Evolutionary conservation across 2,888 invertebrate genomes (phyloP), one percentile per base, ranked within the genome.

Genomic region (Serrognathus titanus): DNA sequence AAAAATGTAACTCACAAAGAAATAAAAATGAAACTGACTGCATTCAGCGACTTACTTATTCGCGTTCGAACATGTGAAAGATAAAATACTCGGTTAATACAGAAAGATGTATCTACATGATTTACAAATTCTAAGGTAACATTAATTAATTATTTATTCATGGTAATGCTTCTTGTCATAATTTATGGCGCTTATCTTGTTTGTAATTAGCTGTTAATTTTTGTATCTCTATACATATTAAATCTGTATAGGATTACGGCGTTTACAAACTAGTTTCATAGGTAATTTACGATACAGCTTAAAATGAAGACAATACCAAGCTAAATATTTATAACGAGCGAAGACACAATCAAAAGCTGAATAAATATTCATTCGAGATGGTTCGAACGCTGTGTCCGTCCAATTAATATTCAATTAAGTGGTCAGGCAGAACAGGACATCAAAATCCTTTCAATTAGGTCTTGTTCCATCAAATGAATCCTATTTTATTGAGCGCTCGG

Each of bases 401-500:
- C 60, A 63, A 66, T 66, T 66, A 66, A 64, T 62, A 63, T 65
- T 62, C 66, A 69, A 66, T 69, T 64, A 66, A 67, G 61, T 56
- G 61, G 51, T 61, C 59, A 59, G 57, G 59, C 55, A 50, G 36
- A 53, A 56, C 54, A 46, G 49, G 53, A 68, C 66, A 66, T 63
- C 65, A 63, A 65, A 67, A 67, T 61, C 66, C 67, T 68, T 68
- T 67, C 69, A 67, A 67, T 70, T 68, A 67, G 64, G 62, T 57
- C 63, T 64, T 63, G 65, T 65, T 62, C 58, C 57, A 66, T 58
- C 60, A 57, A 61, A 59, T 60, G 43, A 54, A 59, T 59, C 57
- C 60, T 60, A 63, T 62, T 65, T 68, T 65, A 64, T 61, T 57
- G 61, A 16, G 24, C 61, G 61, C 60, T 60, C 62, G 61, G 59